Base-by-base conservation (phyloP, 1,140 invertebrate genomes). In the Drosophila santomea region DNA sequence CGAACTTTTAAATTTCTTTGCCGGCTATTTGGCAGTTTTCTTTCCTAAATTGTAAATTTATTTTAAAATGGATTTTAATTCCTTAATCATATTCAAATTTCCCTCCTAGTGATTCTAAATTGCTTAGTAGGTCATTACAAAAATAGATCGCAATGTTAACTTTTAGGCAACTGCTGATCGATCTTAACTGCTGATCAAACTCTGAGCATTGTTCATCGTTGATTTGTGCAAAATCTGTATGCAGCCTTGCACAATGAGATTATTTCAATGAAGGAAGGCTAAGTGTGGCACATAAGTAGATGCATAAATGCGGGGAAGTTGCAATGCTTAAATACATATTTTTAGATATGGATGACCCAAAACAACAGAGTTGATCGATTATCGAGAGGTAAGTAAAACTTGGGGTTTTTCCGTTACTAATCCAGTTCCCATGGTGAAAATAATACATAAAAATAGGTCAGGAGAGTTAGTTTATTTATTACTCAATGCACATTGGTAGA, bases 131-230 rank as follows among this genome's bases (percentile, higher is more conserved):
- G 7, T 32, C 7, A 32, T 10, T 28, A 17, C 14, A 52, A 36
- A 52, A 52, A 52, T 36, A 52, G 15, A 11, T 20, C 5, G 0
- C 6, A 11, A 12, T 36, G 50, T 36, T 52, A 36, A 20, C 10
- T 11, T 20, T 20, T 14, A 7, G 6, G 12, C 43, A 45, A 15
- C 45, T 28, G 47, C 45, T 43, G 44, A 45, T 45, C 3, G 12
- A 12, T 20, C 8, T 44, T 23, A 47, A 14, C 45, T 47, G 45
- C 47, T 48, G 47, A 48, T 48, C 47, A 48, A 28, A n/a, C 47
- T 12, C 11, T 14, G 14, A 12, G 14, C 47, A 23, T 28, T 48
- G 23, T 25, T 15, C 3, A 48, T 14, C 23, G 1, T 47, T 47
- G n/a, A 25, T 14, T 47, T 25, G 11, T 25, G 45, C 3, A 6